Conservation (phyloP, 2,888 invertebrate genomes). For the Epirrhoe alternata region DNA sequence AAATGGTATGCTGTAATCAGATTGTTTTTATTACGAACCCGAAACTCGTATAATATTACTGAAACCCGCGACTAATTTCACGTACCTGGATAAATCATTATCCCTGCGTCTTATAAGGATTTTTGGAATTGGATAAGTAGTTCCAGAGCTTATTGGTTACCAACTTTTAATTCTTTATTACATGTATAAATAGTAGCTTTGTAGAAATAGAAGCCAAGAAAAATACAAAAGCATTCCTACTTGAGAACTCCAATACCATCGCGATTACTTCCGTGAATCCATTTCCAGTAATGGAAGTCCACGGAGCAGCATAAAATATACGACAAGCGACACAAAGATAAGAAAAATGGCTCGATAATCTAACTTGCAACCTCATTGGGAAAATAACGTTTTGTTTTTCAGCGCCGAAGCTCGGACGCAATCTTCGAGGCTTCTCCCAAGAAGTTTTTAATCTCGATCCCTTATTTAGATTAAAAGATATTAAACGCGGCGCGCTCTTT, state of each 20-base stretch:
- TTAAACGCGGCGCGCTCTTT: conserved; percentile 35
- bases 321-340: conserved; percentile 23
- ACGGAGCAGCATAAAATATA: conserved; percentile 24
- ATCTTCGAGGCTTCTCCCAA: conserved; percentile 50
- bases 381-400: conserved; percentile 50
- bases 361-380: conserved; percentile 33
- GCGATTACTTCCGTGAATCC: conserved; percentile 22
- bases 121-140: too few species aligned
- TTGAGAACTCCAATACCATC: conserved; percentile 8
- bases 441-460: conserved; percentile 57
- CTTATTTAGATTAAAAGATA: conserved; percentile 45
- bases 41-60: conserved; percentile 11
- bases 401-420: conserved; percentile 44
- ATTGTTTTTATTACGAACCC: neutral
- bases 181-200: neutral
- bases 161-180: too few species aligned
- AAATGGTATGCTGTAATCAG: neutral
- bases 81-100: too few species aligned
- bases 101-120: too few species aligned
- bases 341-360: conserved; percentile 32
- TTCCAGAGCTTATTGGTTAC: too few species aligned
- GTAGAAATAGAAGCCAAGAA: conserved; percentile 11
- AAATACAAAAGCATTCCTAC: conserved; percentile 17
- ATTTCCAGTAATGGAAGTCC: conserved; percentile 34
- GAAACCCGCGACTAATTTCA: neutral